Evolutionary conservation across 2,888 invertebrate species (phyloP).

Genomic region (Eupithecia subumbrata): DNA sequence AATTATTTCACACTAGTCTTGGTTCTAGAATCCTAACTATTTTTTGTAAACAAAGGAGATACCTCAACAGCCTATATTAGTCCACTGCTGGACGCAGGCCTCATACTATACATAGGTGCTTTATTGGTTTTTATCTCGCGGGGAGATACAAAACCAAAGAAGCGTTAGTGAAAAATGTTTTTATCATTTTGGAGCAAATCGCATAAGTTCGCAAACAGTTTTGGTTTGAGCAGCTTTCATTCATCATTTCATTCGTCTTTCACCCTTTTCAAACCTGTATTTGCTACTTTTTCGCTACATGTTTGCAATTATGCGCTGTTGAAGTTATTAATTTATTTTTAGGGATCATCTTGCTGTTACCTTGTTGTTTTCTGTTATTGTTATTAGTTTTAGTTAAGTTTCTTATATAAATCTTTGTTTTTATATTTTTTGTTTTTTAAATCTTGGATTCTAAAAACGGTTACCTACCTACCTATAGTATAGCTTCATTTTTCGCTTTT

Average conservation of each 20-base stretch:
- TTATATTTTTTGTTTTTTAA: too few species aligned
- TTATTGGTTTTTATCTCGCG: too few species aligned
- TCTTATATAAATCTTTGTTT: background rate
- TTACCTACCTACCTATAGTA: background rate
- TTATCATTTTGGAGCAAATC: background rate
- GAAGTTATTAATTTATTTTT: background rate
- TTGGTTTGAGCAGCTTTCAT: background rate
- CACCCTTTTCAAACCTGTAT: background rate
- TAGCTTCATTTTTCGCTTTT: constrained; percentile 9
- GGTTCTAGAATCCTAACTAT: background rate
- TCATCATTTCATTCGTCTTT: background rate
- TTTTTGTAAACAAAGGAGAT: background rate
- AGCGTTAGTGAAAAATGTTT: background rate
- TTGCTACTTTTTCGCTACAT: too few species aligned
- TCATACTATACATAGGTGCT: too few species aligned
- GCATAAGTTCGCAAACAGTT: background rate
- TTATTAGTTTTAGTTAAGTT: background rate
- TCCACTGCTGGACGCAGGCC: too few species aligned
- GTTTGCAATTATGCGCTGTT: background rate
- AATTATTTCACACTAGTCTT: constrained; percentile 54
- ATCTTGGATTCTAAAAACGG: background rate
- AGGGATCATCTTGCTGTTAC: background rate
- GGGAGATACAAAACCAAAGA: background rate
- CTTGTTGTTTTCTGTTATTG: background rate
- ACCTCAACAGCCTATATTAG: too few species aligned